Evolutionary conservation across 2,797 vertebrate genomes (phyloP), one percentile per base, ranked within the genome.

Genomic region (Parauchenoglanis punctatus): DNA sequence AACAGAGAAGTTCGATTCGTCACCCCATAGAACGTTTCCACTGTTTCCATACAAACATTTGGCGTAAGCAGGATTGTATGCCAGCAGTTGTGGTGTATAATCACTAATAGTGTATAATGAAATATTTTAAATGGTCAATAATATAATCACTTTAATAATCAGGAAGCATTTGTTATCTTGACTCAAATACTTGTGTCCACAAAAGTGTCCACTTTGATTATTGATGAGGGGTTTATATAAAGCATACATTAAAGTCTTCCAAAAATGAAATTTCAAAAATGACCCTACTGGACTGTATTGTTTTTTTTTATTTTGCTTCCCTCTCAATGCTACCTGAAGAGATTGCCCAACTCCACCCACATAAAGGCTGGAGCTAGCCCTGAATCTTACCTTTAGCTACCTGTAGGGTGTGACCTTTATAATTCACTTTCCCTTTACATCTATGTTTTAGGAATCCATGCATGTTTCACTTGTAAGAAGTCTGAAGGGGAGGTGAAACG

Each of bases 391-490:
- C 49, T 46, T 73, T 73, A 8, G 23, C 8, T 11, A 11, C 7
- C 17, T 17, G 46, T 76, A 54, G 49, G 40, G 25, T 54, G 12
- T 54, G 73, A 35, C 17, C 11, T 58, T 40, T 80, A 17, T 67
- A 20, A 52, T 44, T 81, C 20, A 63, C 46, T 52, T 49, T 56
- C 4, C 61, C 58, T 67, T n/a, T n/a, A 23, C 54, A 59, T 84
- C 73, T 63, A 65, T 25, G 70, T 18, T 54, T 75, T 91, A 99
- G 98, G 98, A 86, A 85, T 96, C 44, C 98, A 98, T 90, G 92
- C 95, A 0, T 99, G 99, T 91, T 99, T 99, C 89, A 94, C 94
- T 89, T 99, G 99, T 87, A 99, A 99, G 93, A 95, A 96, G 93
- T 96, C 93, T 0, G 96, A 97, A 20, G 95, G 95, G 0, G 96